Evolutionary conservation across 2,113 vertebrate species (phyloP).

Genomic region (Sinosuthora webbiana): DNA sequence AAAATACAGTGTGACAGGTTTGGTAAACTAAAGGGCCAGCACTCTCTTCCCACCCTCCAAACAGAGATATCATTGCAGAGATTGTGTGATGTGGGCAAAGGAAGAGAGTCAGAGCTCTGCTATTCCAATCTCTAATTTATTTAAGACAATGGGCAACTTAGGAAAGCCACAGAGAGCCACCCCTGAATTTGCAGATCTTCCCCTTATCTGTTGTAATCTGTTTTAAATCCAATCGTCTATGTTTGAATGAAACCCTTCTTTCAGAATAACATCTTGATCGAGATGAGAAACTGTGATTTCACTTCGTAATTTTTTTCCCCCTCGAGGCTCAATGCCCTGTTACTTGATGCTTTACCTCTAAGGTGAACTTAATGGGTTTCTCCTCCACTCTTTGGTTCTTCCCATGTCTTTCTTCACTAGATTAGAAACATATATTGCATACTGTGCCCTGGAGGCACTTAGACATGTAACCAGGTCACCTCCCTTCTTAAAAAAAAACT

Average conservation of each 20-base stretch:
- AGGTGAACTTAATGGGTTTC: background rate
- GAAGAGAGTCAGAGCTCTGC: slow-evolving; percentile 27
- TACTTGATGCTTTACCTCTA: background rate
- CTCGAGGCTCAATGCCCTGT: background rate
- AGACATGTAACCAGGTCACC: background rate
- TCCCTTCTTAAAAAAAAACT: background rate
- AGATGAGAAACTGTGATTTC: background rate
- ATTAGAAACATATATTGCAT: slow-evolving; percentile 3
- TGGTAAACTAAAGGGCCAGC: background rate
- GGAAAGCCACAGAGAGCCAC: background rate
- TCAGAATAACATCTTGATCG: background rate
- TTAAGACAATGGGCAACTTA: background rate
- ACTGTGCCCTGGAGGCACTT: background rate
- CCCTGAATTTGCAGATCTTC: background rate
- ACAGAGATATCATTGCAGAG: background rate
- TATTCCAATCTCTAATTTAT: slow-evolving; percentile 19
- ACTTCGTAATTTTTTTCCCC: background rate
- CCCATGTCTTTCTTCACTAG: background rate
- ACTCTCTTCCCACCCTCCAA: background rate
- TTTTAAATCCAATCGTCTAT: background rate
- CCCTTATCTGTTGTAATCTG: background rate
- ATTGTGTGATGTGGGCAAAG: background rate
- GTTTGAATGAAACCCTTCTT: background rate
- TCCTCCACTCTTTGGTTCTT: background rate
- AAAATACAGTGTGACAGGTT: slow-evolving; percentile 42